Evolutionary conservation across 2,888 invertebrate genomes (phyloP).

Genomic region (Epistrophe grossulariae): DNA sequence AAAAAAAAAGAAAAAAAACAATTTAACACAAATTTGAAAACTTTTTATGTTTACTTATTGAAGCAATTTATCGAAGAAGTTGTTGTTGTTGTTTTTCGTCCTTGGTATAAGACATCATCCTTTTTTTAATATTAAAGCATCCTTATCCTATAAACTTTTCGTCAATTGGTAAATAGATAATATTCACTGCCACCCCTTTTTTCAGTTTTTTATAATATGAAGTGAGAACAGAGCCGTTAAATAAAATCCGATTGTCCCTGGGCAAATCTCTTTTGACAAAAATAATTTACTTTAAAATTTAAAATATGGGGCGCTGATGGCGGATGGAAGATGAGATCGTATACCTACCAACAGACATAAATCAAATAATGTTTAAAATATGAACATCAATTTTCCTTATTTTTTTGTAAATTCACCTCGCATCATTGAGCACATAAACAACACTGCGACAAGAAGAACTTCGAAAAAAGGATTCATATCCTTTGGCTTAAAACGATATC

Average conservation of each 20-base stretch:
- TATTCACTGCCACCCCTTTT: not conserved
- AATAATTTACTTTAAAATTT: constrained; percentile 24
- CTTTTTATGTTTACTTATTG: constrained; percentile 22
- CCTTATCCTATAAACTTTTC: not conserved
- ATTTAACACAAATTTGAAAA: constrained; percentile 9
- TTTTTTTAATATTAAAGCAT: not conserved
- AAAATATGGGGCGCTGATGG: constrained; percentile 1
- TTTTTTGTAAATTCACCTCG: constrained; percentile 28
- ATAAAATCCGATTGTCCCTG: constrained; percentile 15
- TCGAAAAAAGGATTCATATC: constrained; percentile 50
- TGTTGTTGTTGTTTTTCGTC: not conserved
- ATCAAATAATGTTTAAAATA: constrained; percentile 59
- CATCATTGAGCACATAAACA: constrained; percentile 50
- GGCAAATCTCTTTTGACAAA: constrained; percentile 14
- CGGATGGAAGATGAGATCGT: not conserved
- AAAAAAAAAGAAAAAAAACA: not conserved
- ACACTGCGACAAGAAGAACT: constrained; percentile 8
- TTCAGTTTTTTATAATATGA: not conserved
- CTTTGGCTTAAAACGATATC: constrained; percentile 53
- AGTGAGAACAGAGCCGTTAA: constrained; percentile 4
- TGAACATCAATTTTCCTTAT: constrained; percentile 55
- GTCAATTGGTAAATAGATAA: not conserved
- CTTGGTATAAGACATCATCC: not conserved
- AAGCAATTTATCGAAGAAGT: not conserved
- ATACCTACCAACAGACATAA: constrained; percentile 13